These are phyloP conservation scores for Cosmia pyralina DNA, from an alignment of 2,888 invertebrate genomes.

Conservation along the genomic window DNA sequence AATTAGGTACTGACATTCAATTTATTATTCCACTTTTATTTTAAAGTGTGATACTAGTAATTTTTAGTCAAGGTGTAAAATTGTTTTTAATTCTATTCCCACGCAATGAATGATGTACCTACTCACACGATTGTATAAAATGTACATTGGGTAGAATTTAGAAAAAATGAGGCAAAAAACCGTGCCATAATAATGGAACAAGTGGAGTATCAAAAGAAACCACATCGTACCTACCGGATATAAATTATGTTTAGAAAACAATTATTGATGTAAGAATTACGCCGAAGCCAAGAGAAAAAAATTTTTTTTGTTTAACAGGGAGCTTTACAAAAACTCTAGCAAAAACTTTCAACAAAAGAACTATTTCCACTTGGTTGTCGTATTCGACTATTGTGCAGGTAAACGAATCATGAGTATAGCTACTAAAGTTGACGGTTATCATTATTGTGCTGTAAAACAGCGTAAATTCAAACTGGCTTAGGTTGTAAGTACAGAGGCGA, in stretches of 20 bases:
- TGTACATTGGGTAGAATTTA: not conserved
- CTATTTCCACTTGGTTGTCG: conserved; percentile 59
- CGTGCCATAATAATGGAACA: conserved; percentile 14
- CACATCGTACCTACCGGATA: conserved; percentile 65
- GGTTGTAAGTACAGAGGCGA: too few relatives aligned
- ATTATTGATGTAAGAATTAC: conserved; percentile 69
- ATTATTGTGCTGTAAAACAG: conserved; percentile 23
- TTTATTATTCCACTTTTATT: conserved; percentile 27
- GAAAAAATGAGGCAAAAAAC: not conserved
- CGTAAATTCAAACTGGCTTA: too few relatives aligned
- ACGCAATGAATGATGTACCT: too few relatives aligned
- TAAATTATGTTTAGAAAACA: conserved; percentile 72
- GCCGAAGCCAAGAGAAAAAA: conserved; percentile 55
- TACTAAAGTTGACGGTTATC: conserved; percentile 48
- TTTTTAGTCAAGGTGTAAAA: conserved; percentile 3
- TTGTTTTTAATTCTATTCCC: conserved; percentile 4
- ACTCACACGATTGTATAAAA: not conserved
- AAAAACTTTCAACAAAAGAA: conserved; percentile 72
- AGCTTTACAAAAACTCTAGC: conserved; percentile 69
- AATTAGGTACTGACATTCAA: conserved; percentile 44
- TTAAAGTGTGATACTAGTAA: conserved; percentile 8
- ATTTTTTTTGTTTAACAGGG: conserved; percentile 48
- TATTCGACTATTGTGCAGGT: conserved; percentile 65
- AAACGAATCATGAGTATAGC: conserved; percentile 50
- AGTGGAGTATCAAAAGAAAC: conserved; percentile 54